A percentile compares a stretch with the other conserved stretches of the same genome.
These are phyloP conservation scores for Zaprionus capensis DNA, from an alignment of 1,140 invertebrate genomes.

Conservation along the genomic window DNA sequence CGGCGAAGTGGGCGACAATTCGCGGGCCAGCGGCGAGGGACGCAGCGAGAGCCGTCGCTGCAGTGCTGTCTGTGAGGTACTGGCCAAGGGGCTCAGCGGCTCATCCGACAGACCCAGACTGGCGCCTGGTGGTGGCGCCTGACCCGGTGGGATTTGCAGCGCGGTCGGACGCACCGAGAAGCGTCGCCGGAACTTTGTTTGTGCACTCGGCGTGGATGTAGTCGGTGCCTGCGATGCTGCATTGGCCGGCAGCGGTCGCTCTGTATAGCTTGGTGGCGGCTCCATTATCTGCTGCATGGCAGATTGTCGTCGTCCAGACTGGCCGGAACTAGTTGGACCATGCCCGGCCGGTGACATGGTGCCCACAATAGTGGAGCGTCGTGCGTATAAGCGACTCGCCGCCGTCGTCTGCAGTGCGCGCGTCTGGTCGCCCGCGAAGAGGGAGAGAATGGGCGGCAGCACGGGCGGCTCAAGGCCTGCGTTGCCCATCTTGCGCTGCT, in stretches of 20 bases:
- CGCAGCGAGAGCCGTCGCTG: constrained; percentile 78
- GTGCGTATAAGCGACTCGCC: constrained; percentile 73
- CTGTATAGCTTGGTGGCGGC: constrained; percentile 76
- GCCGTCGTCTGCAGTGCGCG: constrained; percentile 60
- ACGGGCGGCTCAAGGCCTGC: constrained; percentile 84
- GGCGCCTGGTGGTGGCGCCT: constrained; percentile 74
- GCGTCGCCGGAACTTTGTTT: constrained; percentile 74
- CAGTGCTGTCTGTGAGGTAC: constrained; percentile 64
- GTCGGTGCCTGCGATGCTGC: not conserved
- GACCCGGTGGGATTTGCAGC: constrained; percentile 77
- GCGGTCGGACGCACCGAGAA: constrained; percentile 82
- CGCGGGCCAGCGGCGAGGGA: constrained; percentile 77
- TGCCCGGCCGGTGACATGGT: constrained; percentile 64
- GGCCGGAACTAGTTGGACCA: not conserved
- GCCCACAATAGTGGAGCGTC: constrained; percentile 78
- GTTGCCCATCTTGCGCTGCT: constrained; percentile 86
- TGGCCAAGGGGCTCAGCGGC: constrained; percentile 22
- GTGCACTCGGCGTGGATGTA: constrained; percentile 7
- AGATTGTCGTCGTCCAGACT: not conserved
- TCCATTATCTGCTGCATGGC: constrained; percentile 53
- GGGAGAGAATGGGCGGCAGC: constrained; percentile 70
- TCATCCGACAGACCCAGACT: constrained; percentile 40
- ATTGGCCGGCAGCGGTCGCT: constrained; percentile 26
- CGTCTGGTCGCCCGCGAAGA: constrained; percentile 72
- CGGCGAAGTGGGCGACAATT: constrained; percentile 55